phyloP scores from a whole-genome alignment of 1,140 invertebrate genomes.

The Acromyrmex echinatior region DNA sequence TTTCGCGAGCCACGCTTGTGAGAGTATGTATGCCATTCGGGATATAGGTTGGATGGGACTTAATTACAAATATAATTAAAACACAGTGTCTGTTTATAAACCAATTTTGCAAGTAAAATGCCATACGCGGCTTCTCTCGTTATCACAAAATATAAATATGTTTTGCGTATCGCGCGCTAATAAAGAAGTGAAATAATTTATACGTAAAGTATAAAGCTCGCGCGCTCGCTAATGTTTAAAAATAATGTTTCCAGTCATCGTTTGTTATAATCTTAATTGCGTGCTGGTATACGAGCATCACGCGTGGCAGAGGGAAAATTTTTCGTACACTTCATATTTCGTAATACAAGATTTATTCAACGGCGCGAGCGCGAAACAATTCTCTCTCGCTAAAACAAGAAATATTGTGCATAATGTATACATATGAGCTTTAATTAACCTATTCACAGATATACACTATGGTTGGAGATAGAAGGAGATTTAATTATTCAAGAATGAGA shows the following conservation, averaged over 20 bases:
- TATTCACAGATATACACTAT: constrained; percentile 4
- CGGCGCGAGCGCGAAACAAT: constrained; percentile 10
- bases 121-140: neutral
- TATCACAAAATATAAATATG: constrained; percentile 40
- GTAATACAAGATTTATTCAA: constrained; percentile 39
- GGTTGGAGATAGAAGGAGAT: constrained; percentile 3
- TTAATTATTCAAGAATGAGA: constrained; percentile 32
- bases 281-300: neutral
- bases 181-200: constrained; percentile 48
- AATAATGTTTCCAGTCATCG: constrained; percentile 16
- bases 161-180: constrained; percentile 7
- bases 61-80: constrained; percentile 73
- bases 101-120: constrained; percentile 52
- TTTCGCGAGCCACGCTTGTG: constrained; percentile 17
- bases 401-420: constrained; percentile 45
- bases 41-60: constrained; percentile 43
- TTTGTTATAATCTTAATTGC: constrained; percentile 37
- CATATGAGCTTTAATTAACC: constrained; percentile 36
- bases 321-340: constrained; percentile 21
- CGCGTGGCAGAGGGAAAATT: neutral
- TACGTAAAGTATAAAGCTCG: neutral
- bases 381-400: constrained; percentile 38
- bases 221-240: constrained; percentile 22
- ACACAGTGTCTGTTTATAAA: constrained; percentile 26
- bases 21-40: constrained; percentile 39